Percentiles rank a stretch among this genome's conserved stretches.
Evolutionary conservation across 2,797 vertebrate genomes (phyloP).

Genomic region (Emys orbicularis): DNA sequence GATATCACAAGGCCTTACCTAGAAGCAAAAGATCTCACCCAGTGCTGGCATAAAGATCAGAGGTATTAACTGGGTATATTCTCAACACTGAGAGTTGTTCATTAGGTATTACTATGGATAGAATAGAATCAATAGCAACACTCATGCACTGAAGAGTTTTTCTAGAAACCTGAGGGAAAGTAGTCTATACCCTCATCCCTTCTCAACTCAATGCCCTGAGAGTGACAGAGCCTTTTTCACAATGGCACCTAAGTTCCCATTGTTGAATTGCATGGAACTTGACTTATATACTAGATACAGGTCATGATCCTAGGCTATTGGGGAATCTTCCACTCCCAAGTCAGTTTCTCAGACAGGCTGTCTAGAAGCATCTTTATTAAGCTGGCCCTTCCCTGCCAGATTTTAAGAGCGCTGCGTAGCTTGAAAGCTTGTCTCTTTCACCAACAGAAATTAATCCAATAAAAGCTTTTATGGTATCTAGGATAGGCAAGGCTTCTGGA

Average conservation of each 20-base stretch:
- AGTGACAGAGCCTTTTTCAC: not conserved
- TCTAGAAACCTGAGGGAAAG: constrained; percentile 24
- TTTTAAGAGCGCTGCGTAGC: not conserved
- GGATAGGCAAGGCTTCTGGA: not conserved
- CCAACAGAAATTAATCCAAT: not conserved
- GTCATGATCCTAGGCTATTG: not conserved
- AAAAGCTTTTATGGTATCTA: not conserved
- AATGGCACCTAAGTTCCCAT: not conserved
- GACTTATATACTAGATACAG: not conserved
- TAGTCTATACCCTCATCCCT: not conserved
- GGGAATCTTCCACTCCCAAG: not conserved
- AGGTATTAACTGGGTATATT: not conserved
- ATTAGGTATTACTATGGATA: not conserved
- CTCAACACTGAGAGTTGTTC: constrained; percentile 14
- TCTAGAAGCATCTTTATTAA: not conserved
- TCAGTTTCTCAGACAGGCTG: not conserved
- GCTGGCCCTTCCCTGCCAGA: not conserved
- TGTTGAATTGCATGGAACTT: not conserved
- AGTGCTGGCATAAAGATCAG: not conserved
- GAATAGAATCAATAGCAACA: constrained; percentile 6
- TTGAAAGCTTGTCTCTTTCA: not conserved
- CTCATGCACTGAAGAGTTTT: not conserved
- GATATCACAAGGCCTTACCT: constrained; percentile 3
- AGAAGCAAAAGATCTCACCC: constrained; percentile 19
- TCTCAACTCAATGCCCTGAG: not conserved